Percentiles rank a stretch among this genome's conserved stretches.
Conservation (phyloP, 2,113 vertebrate genomes). For the Muntiacus reevesi region DNA sequence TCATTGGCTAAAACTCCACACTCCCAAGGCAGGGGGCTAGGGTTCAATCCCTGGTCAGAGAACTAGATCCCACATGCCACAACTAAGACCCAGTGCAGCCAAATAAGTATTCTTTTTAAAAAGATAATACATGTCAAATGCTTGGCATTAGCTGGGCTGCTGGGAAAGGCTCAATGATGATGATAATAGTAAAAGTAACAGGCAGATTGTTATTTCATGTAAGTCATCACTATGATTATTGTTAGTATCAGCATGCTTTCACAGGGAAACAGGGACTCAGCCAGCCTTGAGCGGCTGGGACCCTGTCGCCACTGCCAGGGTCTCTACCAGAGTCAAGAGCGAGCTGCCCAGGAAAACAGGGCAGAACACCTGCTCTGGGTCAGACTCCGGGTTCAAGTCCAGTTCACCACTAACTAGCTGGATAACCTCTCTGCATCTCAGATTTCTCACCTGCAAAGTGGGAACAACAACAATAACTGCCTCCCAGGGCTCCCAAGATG, state of each 20-base stretch:
- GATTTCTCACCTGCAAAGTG: not conserved
- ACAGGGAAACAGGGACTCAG: not conserved
- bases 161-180: not conserved
- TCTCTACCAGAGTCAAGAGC: not conserved
- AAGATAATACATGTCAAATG: not conserved
- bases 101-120: not conserved
- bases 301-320: fast-evolving
- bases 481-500: not conserved
- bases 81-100: not conserved
- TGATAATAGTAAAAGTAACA: fast-evolving
- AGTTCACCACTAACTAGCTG: not conserved
- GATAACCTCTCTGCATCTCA: not conserved
- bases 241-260: not conserved
- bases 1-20: not conserved
- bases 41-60: not conserved
- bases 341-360: fast-evolving
- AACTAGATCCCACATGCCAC: not conserved
- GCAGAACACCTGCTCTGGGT: not conserved
- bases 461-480: not conserved
- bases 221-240: not conserved
- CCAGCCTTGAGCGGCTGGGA: not conserved
- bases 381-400: not conserved
- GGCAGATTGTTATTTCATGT: fast-evolving
- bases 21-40: not conserved
- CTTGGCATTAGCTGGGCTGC: not conserved